phyloP scores from a whole-genome alignment of 2,113 vertebrate genomes.

The Tragelaphus scriptus region DNA sequence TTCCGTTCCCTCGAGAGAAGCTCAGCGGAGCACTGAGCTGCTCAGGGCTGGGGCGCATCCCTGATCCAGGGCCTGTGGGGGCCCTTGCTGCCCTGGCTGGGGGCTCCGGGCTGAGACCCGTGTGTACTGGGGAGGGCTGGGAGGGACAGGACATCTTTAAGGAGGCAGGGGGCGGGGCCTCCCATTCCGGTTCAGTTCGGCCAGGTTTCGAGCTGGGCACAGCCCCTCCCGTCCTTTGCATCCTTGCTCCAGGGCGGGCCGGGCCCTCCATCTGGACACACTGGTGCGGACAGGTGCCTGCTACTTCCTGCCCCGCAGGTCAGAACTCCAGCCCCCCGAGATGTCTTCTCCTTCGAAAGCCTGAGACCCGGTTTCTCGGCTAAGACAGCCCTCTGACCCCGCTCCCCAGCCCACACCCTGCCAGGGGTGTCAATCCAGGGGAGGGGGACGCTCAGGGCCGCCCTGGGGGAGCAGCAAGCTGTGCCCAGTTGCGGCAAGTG shows the following conservation, averaged over 20 bases:
- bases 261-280: background rate
- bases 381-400: background rate
- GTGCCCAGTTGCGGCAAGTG: too few relatives aligned
- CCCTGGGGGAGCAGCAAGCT: background rate
- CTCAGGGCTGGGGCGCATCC: rapidly evolving
- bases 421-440: rapidly evolving
- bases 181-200: background rate
- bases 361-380: background rate
- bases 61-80: background rate
- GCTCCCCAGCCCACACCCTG: rapidly evolving
- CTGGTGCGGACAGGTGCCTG: rapidly evolving
- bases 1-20: rapidly evolving
- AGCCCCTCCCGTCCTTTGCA: background rate
- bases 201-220: background rate
- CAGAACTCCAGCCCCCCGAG: background rate
- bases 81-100: background rate
- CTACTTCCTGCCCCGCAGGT: background rate
- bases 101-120: background rate
- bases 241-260: background rate
- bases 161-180: background rate
- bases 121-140: rapidly evolving
- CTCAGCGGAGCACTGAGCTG: rapidly evolving
- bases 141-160: rapidly evolving
- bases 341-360: background rate
- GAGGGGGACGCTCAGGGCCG: background rate